Base-by-base conservation (phyloP, 2,113 vertebrate species). In the Lota lota region DNA sequence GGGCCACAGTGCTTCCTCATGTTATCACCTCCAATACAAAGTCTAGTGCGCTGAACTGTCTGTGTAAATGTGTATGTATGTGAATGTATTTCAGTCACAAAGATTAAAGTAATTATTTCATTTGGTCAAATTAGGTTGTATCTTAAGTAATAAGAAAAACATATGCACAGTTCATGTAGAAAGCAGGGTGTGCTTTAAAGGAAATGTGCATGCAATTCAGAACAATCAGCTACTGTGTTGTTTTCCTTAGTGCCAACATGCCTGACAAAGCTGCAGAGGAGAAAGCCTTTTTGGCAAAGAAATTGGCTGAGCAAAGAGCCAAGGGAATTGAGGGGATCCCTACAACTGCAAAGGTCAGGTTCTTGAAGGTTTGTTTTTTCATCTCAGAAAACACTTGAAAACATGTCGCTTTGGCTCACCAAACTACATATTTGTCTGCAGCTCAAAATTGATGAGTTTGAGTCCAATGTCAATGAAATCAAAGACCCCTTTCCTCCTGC, bases 401-500 rank as follows among this genome's bases (percentile, higher is more conserved):
- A 61, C 59, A 61, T 22, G 20, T 22, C 21, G 59, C 14, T n/a
- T 19, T 61, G 59, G 20, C 21, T 22, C 21, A 20, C 19, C n/a
- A 21, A 61, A 11, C 22, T 7, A 62, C 61, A 0, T 2, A 22
- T 79, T 84, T 79, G 80, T 70, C 67, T 87, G 66, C 91, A 98
- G 96, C 90, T 97, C 22, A 96, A 94, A 90, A 90, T 98, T 6
- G 96, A 98, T 0, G 96, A 98, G 74, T 98, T 98, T 89, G 96
- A 97, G 84, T 95, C 95, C 4, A 94, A 95, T 1, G 95, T 97
- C 69, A 97, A 97, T 12, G 95, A 97, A 81, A 92, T 97, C 66
- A 98, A 98, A 84, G 96, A 98, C 57, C 96, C 96, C 0, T 98
- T 97, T 73, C 96, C 96, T 36, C 96, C 95, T 6, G 95, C 94